phyloP scores from a whole-genome alignment of 2,797 vertebrate species.

The Capromys pilorides region DNA sequence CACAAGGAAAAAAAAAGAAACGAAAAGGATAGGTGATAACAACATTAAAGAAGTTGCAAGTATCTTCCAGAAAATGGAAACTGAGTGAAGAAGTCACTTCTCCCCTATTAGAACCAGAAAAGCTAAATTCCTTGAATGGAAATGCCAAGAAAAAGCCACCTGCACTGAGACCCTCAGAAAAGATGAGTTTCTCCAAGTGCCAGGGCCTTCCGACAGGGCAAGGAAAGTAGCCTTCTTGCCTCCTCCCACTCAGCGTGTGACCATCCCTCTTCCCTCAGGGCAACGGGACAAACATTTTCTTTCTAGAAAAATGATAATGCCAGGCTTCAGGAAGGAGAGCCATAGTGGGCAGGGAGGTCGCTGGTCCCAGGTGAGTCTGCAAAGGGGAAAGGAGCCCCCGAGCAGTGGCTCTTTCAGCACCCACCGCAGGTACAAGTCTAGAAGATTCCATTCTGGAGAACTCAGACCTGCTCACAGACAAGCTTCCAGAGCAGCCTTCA shows the following conservation, averaged over 20 bases:
- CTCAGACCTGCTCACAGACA: neutral
- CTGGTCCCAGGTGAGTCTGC: neutral
- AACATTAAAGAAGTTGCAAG: neutral
- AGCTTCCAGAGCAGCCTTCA: neutral
- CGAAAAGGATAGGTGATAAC: neutral
- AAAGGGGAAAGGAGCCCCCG: neutral
- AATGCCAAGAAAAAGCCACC: neutral
- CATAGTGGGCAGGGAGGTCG: neutral
- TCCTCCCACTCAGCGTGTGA: too few species aligned
- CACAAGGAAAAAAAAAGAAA: neutral
- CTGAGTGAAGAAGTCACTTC: neutral
- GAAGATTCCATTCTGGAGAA: neutral
- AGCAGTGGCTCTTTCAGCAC: neutral
- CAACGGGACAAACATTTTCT: neutral
- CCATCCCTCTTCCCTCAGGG: fast-evolving
- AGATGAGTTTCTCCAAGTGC: too few species aligned
- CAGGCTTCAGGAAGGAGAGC: neutral
- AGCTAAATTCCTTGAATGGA: neutral
- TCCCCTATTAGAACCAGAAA: neutral
- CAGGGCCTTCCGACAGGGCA: neutral
- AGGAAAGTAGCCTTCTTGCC: neutral
- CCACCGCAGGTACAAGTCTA: neutral
- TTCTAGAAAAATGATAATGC: neutral
- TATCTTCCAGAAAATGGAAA: neutral
- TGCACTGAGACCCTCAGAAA: fast-evolving